Evolutionary conservation across 2,797 vertebrate genomes (phyloP).

Genomic region (Falco columbarius): DNA sequence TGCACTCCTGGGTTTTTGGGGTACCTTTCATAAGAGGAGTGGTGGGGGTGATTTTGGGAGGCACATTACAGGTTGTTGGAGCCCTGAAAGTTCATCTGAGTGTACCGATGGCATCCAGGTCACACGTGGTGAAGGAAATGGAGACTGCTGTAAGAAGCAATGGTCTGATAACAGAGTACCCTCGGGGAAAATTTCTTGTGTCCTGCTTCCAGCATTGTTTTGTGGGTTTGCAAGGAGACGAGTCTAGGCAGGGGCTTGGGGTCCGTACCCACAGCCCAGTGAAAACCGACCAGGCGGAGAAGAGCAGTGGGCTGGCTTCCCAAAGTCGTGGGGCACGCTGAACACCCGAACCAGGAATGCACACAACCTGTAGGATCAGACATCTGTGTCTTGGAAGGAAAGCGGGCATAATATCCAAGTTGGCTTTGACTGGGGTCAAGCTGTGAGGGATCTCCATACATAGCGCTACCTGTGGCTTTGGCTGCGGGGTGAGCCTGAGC

Average conservation of each 20-base stretch:
- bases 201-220: background rate
- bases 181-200: background rate
- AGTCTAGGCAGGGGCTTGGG: background rate
- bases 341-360: fast-evolving
- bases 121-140: fast-evolving
- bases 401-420: fast-evolving
- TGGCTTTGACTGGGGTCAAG: fast-evolving
- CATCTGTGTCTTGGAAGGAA: background rate
- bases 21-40: background rate
- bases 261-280: background rate
- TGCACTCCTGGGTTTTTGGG: background rate
- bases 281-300: fast-evolving
- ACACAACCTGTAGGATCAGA: background rate
- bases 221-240: fast-evolving
- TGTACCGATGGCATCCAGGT: fast-evolving
- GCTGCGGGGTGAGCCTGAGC: background rate
- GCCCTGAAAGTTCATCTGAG: background rate
- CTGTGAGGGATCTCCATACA: background rate
- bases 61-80: fast-evolving
- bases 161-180: background rate
- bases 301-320: background rate
- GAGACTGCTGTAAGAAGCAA: fast-evolving
- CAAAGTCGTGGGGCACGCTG: background rate
- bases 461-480: background rate
- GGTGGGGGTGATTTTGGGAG: background rate